Conservation (phyloP, 1,140 invertebrate genomes). For the Euura saliciscinereae region DNA sequence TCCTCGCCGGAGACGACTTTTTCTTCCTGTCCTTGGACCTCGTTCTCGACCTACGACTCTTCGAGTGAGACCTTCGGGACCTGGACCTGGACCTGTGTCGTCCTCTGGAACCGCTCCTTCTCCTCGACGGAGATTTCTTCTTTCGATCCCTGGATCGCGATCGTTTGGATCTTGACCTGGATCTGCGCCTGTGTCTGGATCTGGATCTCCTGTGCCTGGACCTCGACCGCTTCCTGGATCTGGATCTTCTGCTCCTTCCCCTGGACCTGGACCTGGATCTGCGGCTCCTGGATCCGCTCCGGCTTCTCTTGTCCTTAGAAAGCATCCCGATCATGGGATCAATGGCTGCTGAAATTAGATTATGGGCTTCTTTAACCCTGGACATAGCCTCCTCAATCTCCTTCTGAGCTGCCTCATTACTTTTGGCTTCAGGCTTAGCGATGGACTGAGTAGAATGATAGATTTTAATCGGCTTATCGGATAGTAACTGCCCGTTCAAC, state of each 20-base stretch:
- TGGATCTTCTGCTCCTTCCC: conserved; percentile 57
- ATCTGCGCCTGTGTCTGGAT: conserved; percentile 54
- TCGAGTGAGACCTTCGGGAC: conserved; percentile 48
- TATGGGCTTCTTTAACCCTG: conserved; percentile 93
- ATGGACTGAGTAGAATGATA: conserved; percentile 91
- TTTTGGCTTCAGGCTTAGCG: conserved; percentile 91
- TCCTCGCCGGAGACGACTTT: conserved; percentile 51
- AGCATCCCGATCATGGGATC: conserved; percentile 87
- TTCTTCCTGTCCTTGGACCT: conserved; percentile 54
- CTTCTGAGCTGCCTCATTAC: conserved; percentile 90
- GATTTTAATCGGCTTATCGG: conserved; percentile 66
- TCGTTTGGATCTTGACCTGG: conserved; percentile 57
- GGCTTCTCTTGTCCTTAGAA: conserved; percentile 80
- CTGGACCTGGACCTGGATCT: conserved; percentile 70
- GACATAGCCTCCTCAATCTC: conserved; percentile 98
- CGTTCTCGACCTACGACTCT: conserved; percentile 64
- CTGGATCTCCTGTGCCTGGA: conserved; percentile 67
- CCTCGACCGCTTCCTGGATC: conserved; percentile 61
- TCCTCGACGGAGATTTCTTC: conserved; percentile 53
- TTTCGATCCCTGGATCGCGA: conserved; percentile 61
- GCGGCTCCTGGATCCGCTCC: conserved; percentile 63
- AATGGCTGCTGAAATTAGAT: conserved; percentile 89
- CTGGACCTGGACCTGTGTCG: conserved; percentile 53
- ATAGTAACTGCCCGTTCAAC: conserved; percentile 73
- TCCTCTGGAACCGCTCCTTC: conserved; percentile 49